Evolutionary conservation across 2,797 vertebrate genomes (phyloP).

Genomic region (Gymnoscopelus microlampas): DNA sequence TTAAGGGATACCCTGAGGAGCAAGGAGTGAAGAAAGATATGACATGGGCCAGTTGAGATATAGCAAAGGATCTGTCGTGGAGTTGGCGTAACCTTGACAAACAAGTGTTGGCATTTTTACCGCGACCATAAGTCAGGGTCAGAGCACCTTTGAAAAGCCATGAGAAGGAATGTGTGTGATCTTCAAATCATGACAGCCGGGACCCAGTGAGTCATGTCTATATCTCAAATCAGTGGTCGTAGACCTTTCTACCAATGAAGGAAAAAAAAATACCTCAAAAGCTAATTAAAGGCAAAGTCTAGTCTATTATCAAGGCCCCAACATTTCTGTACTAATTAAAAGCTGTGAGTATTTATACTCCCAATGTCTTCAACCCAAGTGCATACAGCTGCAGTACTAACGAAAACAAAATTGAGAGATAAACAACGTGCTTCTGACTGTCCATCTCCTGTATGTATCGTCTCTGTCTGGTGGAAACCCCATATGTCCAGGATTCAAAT

Average conservation of each 20-base stretch:
- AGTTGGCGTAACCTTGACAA: slow-evolving; percentile 40
- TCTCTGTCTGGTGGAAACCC: slow-evolving; percentile 15
- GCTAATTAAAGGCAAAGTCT: slow-evolving; percentile 5
- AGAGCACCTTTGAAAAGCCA: slow-evolving; percentile 20
- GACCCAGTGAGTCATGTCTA: background rate
- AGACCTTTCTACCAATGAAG: background rate
- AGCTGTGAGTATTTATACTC: slow-evolving; percentile 15
- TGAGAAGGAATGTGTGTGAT: slow-evolving; percentile 29
- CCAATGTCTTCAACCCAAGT: slow-evolving; percentile 1
- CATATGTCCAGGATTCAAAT: background rate
- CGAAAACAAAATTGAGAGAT: slow-evolving; percentile 9
- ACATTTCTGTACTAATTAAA: slow-evolving; percentile 17
- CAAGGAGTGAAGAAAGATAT: slow-evolving; percentile 32
- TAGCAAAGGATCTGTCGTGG: slow-evolving; percentile 44
- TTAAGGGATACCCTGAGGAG: slow-evolving; percentile 14
- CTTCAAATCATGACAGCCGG: slow-evolving; percentile 21
- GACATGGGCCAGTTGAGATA: slow-evolving; percentile 48
- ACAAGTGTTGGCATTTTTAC: slow-evolving; percentile 53
- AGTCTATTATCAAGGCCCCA: background rate
- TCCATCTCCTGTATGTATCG: slow-evolving; percentile 37
- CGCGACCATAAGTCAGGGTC: slow-evolving; percentile 27
- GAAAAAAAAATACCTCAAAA: background rate
- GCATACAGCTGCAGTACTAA: background rate
- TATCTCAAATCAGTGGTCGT: slow-evolving; percentile 1
- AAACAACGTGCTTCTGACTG: slow-evolving; percentile 21